Evolutionary conservation across 2,888 invertebrate genomes (phyloP).

Genomic region (Sialis fuliginosa): DNA sequence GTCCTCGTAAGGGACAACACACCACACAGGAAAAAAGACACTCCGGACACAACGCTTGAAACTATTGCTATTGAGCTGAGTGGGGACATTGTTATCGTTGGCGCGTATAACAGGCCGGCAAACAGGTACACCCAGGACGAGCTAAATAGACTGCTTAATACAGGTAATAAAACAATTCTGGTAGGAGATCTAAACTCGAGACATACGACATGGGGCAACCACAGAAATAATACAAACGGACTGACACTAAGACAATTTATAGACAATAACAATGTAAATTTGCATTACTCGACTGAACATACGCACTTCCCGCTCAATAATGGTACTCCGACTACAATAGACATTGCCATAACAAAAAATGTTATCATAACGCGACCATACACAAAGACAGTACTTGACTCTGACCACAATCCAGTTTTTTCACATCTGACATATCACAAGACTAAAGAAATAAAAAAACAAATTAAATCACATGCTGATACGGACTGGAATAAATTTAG

Average conservation of each 20-base stretch:
- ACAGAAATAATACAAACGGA: constrained; percentile 11
- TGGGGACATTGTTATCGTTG: constrained; percentile 7
- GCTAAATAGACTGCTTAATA: no score
- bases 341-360: constrained; percentile 13
- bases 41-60: constrained; percentile 6
- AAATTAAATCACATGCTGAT: not conserved
- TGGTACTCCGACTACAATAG: constrained; percentile 12
- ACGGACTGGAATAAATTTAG: constrained; percentile 5
- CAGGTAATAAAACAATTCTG: constrained; percentile 9
- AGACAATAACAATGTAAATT: constrained; percentile 8
- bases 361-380: constrained; percentile 6
- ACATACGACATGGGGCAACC: constrained; percentile 12
- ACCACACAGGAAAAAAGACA: not conserved
- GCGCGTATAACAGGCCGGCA: constrained; percentile 12
- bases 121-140: no score
- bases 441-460: not conserved
- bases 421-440: constrained; percentile 3
- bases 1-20: constrained; percentile 10
- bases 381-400: constrained; percentile 11
- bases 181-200: constrained; percentile 13
- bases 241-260: constrained; percentile 7
- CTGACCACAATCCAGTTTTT: constrained; percentile 13
- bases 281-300: constrained; percentile 11
- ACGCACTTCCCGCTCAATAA: constrained; percentile 12
- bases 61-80: constrained; percentile 8